Evolutionary conservation across 2,888 invertebrate species (phyloP), one percentile per base, ranked within the genome.

Genomic region (Hirtodrosophila confusa): DNA sequence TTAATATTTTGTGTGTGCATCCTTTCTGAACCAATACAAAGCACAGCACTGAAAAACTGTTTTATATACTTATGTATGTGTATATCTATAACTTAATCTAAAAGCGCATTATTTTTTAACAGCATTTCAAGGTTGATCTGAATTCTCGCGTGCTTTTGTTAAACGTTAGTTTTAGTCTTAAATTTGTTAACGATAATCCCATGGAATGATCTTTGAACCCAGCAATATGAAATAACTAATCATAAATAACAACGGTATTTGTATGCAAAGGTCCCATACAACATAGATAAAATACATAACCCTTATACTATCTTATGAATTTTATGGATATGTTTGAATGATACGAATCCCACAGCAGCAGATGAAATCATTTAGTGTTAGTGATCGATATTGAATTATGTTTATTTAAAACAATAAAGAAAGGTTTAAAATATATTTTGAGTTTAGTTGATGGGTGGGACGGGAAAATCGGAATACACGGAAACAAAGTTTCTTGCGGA

Each of bases 91-190:
- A 66, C 47, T 53, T 55, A 66, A 48, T 55, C 48, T 44, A 33
- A 51, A 45, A 39, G 53, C 63, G 58, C 53, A 69, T 54, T 50
- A 27, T 43, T 60, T 56, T 65, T 44, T 29, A 33, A 68, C 37
- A 54, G 37, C 63, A 47, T 35, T 35, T 51, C 23, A 50, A 60
- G 57, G 27, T 55, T 63, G 62, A 69, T 78, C 70, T 63, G 70
- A 63, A 65, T 66, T 75, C 61, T 45, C 24, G 61, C 61, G 80
- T 80, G 77, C 78, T 78, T 80, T 78, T 80, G 67, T 78, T 80
- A 29, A 80, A 74, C 53, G 67, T 66, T 78, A 78, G 55, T 78
- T 63, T 61, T 64, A 69, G 56, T 47, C 36, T 44, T 37, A 60
- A 60, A 57, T 66, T 70, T 77, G 75, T 75, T 78, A 75, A 75